Evolutionary conservation across 2,797 vertebrate species (phyloP), one percentile per base, ranked within the genome.

Genomic region (Phrynocephalus guinanensis): DNA sequence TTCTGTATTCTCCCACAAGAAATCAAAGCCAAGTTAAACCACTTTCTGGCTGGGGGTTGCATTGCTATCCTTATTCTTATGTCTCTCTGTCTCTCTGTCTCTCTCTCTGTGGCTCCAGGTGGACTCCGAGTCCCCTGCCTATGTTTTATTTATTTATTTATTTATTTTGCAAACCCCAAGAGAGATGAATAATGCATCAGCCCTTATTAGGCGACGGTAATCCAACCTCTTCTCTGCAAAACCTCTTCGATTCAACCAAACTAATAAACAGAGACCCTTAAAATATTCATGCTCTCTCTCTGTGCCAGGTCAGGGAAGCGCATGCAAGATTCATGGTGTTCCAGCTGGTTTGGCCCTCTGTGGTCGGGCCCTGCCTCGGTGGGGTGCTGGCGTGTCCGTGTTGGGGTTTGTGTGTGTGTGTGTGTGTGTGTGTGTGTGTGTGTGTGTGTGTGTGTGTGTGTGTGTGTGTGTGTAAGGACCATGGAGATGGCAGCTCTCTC

Each of bases 281-380:
- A 91, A 93, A 93, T 87, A 90, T 92, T 83, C 80, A 94, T 78
- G 78, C 28, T 9, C 60, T 80, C 72, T 73, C 86, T 8, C 33
- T 33, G 0, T 1, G 0, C 90, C 22, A 16, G 9, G 78, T 50
- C 85, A 2, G 72, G 81, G 76, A 82, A 89, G 52, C 24, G 0
- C 81, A 68, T 44, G 71, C 85, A 93, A 91, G 86, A 91, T 91
- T 91, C 82, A 94, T 44, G 86, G 86, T 0, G 1, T 0, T 0
- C 48, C 82, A 10, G 15, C 88, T 87, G 90, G 38, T 84, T 73
- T 44, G 33, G 63, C 3, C 60, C 80, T 73, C 44, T 0, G 13
- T 86, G 87, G 50, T 56, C 52, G 75, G 30, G 9, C 30, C 52
- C 70, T 38, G 24, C 22, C 79, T 24, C 66, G 1, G 52, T 18